Evolutionary conservation across 2,888 invertebrate genomes (phyloP), one percentile per base, ranked within the genome.

Genomic region (Harmothoe impar): DNA sequence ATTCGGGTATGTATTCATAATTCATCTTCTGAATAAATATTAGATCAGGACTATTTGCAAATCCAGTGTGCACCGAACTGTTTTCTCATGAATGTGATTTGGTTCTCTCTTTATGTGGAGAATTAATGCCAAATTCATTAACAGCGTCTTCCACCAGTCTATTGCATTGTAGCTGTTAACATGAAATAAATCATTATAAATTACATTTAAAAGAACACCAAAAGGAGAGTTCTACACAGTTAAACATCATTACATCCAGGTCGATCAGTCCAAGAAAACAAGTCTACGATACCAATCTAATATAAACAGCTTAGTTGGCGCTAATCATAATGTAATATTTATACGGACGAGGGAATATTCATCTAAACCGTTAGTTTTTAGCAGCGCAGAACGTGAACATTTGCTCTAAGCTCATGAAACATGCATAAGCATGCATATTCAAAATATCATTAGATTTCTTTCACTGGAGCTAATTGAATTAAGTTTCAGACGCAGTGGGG

Each of bases 381-480:
- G 7, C 72, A 25, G 25, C 29, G 5, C 25, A 7, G 3, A 72
- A 72, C 5, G 72, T 72, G 72, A 72, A 72, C 72, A 72, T 72
- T 72, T 29, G 72, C 31, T 25, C 29, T 17, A 20, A 17, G 17
- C 35, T 81, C 81, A 81, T 81, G 81, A 81, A 81, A 81, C 81
- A 81, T 81, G 81, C 81, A 81, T 35, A 35, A 43, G 81, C 81
- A 81, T 81, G 81, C 81, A 81, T 81, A 81, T 81, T 81, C 81
- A 81, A 81, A 35, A 81, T 43, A 81, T 81, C 81, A 81, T 81
- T 81, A 81, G 81, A 81, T 81, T 81, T 81, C 81, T 81, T 81
- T 81, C 81, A 81, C 35, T 20, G 20, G 35, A 81, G 35, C 35
- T 81, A 81, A 81, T 81, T 81, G 81, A 81, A 81, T 81, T 81